Conservation (phyloP, 2,113 vertebrate species). For the Cephalopterus ornatus region DNA sequence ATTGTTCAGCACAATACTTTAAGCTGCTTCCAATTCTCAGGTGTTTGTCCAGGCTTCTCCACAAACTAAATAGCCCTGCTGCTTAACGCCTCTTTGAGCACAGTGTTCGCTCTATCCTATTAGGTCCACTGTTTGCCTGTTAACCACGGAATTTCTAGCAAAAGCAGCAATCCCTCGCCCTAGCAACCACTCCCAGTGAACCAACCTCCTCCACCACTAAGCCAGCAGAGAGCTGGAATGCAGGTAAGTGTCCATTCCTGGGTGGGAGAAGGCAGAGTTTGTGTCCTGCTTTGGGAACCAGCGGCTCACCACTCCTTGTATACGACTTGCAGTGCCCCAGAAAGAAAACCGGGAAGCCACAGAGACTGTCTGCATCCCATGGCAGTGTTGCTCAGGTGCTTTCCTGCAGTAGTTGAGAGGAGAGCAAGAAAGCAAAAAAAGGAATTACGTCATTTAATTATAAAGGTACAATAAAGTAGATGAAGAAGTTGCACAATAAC, state of each 20-base stretch:
- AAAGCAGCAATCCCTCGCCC: not conserved
- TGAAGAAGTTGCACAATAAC: slow-evolving; percentile 26
- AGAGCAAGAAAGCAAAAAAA: not conserved
- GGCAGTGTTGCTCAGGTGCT: not conserved
- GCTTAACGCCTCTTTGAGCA: not conserved
- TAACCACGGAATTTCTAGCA: not conserved
- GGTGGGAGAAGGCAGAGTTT: not conserved
- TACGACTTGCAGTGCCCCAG: not conserved
- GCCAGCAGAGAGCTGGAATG: not conserved
- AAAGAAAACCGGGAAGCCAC: not conserved
- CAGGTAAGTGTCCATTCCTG: not conserved
- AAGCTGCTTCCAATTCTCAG: not conserved
- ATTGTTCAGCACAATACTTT: not conserved
- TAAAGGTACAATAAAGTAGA: slow-evolving; percentile 46
- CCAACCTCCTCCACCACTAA: not conserved
- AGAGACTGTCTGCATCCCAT: not conserved
- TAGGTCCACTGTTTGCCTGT: not conserved
- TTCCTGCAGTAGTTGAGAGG: not conserved
- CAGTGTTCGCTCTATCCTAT: not conserved
- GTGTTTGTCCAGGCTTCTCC: not conserved
- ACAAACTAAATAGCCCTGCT: not conserved
- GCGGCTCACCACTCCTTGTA: not conserved
- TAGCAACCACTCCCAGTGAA: not conserved
- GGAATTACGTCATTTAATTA: slow-evolving; percentile 46
- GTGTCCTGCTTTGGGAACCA: not conserved